Evolutionary conservation across 1,140 invertebrate species (phyloP).

Genomic region (Cyclargus thomasi): DNA sequence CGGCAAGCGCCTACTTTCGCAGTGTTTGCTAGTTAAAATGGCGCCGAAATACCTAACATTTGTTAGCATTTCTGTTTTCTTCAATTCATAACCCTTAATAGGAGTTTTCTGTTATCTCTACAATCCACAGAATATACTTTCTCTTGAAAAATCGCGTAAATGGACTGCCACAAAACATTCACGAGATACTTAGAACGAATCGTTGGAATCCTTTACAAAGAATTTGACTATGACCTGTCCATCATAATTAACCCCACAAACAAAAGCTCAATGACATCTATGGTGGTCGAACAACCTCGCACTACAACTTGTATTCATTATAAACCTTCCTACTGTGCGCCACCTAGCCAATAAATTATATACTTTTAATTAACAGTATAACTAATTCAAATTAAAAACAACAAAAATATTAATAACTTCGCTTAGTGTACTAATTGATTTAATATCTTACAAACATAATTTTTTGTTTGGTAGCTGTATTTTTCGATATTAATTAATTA

Average conservation of each 20-base stretch:
- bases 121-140: too few relatives aligned
- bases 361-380: neutral
- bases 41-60: too few relatives aligned
- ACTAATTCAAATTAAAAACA: neutral
- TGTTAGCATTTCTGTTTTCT: too few relatives aligned
- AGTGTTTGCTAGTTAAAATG: too few relatives aligned
- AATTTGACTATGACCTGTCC: too few relatives aligned
- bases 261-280: neutral
- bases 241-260: neutral
- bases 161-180: too few relatives aligned
- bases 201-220: too few relatives aligned
- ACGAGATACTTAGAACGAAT: too few relatives aligned
- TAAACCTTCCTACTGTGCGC: neutral
- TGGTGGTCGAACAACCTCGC: neutral
- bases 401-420: neutral
- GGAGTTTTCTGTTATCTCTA: too few relatives aligned
- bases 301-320: slow-evolving; percentile 3
- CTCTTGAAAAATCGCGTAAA: too few relatives aligned
- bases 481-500: neutral
- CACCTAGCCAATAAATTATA: slow-evolving; percentile 1
- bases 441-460: neutral
- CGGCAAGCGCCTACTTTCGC: too few relatives aligned
- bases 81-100: too few relatives aligned
- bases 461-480: neutral
- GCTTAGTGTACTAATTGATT: neutral